A percentile compares a stretch with the other conserved stretches of the same genome.
Evolutionary conservation across 37 sponge, comb jelly and placozoan species (phyloP).

Genomic region (Halisarca cf. caerulea): DNA sequence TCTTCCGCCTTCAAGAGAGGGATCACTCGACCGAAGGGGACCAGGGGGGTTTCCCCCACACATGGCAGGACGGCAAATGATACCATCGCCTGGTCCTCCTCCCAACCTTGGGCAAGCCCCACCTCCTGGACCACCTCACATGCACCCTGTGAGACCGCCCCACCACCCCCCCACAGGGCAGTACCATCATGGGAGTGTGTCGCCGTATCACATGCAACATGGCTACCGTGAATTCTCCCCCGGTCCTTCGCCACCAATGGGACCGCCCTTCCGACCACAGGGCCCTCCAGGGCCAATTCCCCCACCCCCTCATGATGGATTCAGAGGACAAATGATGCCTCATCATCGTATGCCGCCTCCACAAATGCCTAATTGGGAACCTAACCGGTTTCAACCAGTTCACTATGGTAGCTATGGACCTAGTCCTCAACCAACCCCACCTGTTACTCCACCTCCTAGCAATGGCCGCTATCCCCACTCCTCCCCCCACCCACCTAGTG

Average conservation of each 20-base stretch:
- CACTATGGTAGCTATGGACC: neutral
- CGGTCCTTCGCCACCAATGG: neutral
- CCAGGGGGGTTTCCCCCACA: neutral
- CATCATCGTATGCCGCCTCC: neutral
- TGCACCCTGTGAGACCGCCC: too few relatives aligned
- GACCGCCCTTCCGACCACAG: neutral
- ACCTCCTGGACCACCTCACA: neutral
- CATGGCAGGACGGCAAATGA: neutral
- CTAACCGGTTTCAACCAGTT: neutral
- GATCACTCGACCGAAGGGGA: neutral
- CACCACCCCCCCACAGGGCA: neutral
- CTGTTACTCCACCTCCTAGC: neutral
- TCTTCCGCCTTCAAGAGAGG: neutral
- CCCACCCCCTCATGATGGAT: too few relatives aligned
- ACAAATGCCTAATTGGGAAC: neutral
- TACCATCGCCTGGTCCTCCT: neutral
- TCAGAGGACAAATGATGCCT: neutral
- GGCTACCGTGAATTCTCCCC: neutral
- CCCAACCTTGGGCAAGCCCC: neutral
- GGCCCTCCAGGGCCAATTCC: constrained; percentile 1
- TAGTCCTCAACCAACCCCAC: constrained; percentile 22
- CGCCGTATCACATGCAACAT: neutral
- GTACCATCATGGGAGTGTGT: neutral
- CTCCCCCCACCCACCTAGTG: constrained; percentile 4
- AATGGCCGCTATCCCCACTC: neutral